Percentiles rank a stretch among this genome's conserved stretches.
Conservation (phyloP, 2,113 vertebrate species). For the Myocastor coypus region DNA sequence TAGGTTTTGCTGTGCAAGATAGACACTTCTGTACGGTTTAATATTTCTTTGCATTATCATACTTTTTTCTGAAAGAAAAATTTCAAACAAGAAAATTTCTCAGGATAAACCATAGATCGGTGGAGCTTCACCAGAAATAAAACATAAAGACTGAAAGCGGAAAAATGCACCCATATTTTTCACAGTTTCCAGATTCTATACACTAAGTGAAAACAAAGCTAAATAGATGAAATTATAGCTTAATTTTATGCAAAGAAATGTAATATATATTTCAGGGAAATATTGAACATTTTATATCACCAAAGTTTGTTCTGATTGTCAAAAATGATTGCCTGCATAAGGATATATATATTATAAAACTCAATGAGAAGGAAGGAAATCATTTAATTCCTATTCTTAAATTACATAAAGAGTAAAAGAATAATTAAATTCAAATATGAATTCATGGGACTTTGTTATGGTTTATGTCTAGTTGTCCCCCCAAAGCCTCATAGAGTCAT, state of each 20-base stretch:
- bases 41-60: not conserved
- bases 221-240: not conserved
- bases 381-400: not conserved
- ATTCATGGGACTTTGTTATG: not conserved
- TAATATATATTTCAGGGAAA: not conserved
- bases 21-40: not conserved
- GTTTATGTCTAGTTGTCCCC: too few relatives aligned
- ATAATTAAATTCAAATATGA: slow-evolving; percentile 15
- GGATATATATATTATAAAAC: not conserved
- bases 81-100: not conserved
- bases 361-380: not conserved
- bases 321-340: not conserved
- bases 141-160: not conserved
- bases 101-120: not conserved
- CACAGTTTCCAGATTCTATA: not conserved
- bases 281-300: not conserved
- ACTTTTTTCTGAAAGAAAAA: slow-evolving; percentile 25
- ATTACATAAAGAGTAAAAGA: not conserved
- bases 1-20: not conserved
- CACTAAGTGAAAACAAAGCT: slow-evolving; percentile 24
- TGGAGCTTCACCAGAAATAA: not conserved
- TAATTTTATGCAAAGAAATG: slow-evolving; percentile 7
- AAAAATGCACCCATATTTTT: not conserved
- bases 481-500: too few relatives aligned
- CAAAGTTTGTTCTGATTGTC: not conserved